Evolutionary conservation across 1,140 invertebrate species (phyloP).

Genomic region (Megathymus violae): DNA sequence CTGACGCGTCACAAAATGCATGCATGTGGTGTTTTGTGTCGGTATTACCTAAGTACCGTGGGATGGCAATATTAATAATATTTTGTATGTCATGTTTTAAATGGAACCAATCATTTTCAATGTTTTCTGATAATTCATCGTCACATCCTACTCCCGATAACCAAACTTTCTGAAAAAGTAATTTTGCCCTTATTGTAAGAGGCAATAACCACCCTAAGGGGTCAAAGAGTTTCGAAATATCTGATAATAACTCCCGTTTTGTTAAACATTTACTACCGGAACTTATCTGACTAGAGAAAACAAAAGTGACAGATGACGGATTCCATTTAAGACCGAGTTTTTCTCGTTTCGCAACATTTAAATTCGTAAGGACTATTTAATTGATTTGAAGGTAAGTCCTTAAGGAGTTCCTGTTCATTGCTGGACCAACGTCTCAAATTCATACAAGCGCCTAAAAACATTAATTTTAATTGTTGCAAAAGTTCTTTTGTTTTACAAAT

Average conservation of each 20-base stretch:
- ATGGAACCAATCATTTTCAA: neutral
- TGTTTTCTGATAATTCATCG: neutral
- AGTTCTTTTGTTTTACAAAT: too few species aligned
- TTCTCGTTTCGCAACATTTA: neutral
- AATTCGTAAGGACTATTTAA: neutral
- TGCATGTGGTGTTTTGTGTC: slow-evolving; percentile 2
- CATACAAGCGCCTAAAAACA: too few species aligned
- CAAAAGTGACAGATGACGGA: neutral
- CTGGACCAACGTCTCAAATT: too few species aligned
- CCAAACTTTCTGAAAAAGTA: neutral
- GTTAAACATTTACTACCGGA: neutral
- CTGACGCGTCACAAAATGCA: slow-evolving; percentile 16
- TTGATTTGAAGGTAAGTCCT: neutral
- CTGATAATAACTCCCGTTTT: neutral
- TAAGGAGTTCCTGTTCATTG: too few species aligned
- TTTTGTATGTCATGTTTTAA: too few species aligned
- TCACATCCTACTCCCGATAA: neutral
- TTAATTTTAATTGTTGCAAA: too few species aligned
- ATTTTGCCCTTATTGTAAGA: neutral
- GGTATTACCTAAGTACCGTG: slow-evolving; percentile 9
- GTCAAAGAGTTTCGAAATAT: neutral
- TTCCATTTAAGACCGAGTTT: neutral
- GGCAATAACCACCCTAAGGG: neutral
- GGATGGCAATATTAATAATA: neutral
- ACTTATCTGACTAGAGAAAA: neutral